phyloP scores from a whole-genome alignment of 2,888 invertebrate species.

The Hyalella azteca region DNA sequence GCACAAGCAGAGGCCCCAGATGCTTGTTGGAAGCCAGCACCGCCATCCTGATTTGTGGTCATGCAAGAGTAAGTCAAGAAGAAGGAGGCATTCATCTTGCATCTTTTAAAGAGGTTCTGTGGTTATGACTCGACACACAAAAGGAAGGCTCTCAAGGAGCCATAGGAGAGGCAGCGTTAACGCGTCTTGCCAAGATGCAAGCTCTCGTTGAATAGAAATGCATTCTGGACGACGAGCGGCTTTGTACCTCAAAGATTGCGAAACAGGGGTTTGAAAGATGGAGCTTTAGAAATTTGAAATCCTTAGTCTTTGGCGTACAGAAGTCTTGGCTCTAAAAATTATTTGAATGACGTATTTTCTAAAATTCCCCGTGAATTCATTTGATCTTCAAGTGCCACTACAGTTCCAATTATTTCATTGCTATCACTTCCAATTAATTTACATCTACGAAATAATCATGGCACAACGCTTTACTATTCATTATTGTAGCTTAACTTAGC shows the following conservation, averaged over 20 bases:
- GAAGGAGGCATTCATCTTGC: constrained; percentile 1
- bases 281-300: too few species aligned
- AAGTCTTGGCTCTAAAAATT: too few species aligned
- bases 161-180: background rate
- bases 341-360: too few species aligned
- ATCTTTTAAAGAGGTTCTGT: constrained; percentile 8
- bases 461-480: too few species aligned
- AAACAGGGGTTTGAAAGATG: background rate
- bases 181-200: background rate
- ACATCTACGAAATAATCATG: too few species aligned
- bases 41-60: background rate
- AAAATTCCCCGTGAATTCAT: too few species aligned
- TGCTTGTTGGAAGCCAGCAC: background rate
- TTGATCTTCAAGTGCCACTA: too few species aligned
- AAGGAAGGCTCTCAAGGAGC: background rate
- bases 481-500: too few species aligned
- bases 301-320: too few species aligned
- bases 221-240: background rate
- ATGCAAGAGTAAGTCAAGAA: background rate
- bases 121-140: background rate
- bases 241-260: background rate
- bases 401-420: too few species aligned
- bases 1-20: background rate
- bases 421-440: too few species aligned
- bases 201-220: background rate